phyloP scores from a whole-genome alignment of 92 coral and sea anemone species.

The Porites divaricata region DNA sequence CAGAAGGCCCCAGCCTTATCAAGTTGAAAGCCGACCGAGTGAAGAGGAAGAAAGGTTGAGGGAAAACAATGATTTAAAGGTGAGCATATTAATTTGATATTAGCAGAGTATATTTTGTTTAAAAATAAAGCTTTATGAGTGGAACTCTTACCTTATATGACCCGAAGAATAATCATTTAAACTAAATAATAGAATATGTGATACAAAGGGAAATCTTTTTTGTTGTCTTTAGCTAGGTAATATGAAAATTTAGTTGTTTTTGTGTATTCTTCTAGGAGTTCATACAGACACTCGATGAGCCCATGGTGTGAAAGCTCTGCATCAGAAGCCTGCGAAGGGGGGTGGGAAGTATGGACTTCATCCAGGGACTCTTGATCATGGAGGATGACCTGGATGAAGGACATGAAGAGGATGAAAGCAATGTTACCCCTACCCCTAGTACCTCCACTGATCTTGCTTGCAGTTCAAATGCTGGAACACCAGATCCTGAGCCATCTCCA shows the following conservation, averaged over 20 bases:
- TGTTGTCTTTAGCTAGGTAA: constrained; percentile 20
- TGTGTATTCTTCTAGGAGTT: constrained; percentile 11
- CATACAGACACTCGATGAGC: constrained; percentile 32
- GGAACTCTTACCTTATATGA: constrained; percentile 18
- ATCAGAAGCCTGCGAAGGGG: constrained; percentile 28
- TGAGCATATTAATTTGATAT: constrained; percentile 5
- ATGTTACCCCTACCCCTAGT: too few species aligned
- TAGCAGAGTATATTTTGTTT: background rate
- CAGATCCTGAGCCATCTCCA: constrained; percentile 3
- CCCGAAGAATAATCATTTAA: background rate
- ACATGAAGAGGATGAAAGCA: too few species aligned
- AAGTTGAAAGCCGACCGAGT: background rate
- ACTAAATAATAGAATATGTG: too few species aligned
- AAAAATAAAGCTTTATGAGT: constrained; percentile 13
- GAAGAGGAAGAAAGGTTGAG: constrained; percentile 9
- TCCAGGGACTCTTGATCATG: too few species aligned
- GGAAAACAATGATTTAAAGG: constrained; percentile 39
- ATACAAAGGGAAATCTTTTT: too few species aligned
- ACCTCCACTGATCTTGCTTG: too few species aligned
- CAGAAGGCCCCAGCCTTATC: constrained; percentile 22
- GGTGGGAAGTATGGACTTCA: background rate
- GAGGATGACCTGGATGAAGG: too few species aligned
- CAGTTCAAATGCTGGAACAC: constrained; percentile 16
- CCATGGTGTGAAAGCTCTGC: background rate
- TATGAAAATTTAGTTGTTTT: constrained; percentile 16